Base-by-base conservation (phyloP, 2,888 invertebrate genomes). In the Zelleria hepariella region DNA sequence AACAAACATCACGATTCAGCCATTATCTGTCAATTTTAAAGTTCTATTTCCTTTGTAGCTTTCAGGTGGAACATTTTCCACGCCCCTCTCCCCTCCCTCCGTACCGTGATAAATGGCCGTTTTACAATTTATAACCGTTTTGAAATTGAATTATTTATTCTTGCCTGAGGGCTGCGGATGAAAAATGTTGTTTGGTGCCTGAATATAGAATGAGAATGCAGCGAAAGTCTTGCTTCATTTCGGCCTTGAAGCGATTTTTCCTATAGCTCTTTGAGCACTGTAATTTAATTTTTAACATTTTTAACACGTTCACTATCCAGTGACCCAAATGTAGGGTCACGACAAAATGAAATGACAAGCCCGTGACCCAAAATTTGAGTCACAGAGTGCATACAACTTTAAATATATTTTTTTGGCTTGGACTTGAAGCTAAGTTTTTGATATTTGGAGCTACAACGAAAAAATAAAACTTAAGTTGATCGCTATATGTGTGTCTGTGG, bases 71-170 rank as follows among this genome's bases (percentile, higher is more conserved):
- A 21, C 54, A 27, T 27, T 27, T 42, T 32, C 32, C 32, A 32
- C 8, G 24, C 55, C 55, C 15, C n/a, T 26, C 21, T 8, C n/a
- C 32, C 18, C 55, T 25, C 21, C 26, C 55, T 21, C 55, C 15
- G 15, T 24, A 26, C 24, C 59, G 51, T 65, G 68, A 67, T 64
- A 67, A 67, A 73, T 67, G 68, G 65, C 67, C 68, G 72, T 72
- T 72, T 74, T 68, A 71, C 71, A 74, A 75, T 77, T 72, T 75
- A 74, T 73, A 73, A 73, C 74, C 73, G 69, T 72, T 73, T 68
- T 67, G 65, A 73, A 74, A 78, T 77, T 77, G 74, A 74, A 77
- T 80, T 75, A 74, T 75, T 74, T 72, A 74, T 75, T 64, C 66
- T 65, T 67, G 75, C 78, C 69, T 60, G 68, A 57, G 64, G 73